These are phyloP conservation scores for Neomonachus schauinslandi DNA, from an alignment of 2,113 vertebrate genomes.

Conservation along the genomic window DNA sequence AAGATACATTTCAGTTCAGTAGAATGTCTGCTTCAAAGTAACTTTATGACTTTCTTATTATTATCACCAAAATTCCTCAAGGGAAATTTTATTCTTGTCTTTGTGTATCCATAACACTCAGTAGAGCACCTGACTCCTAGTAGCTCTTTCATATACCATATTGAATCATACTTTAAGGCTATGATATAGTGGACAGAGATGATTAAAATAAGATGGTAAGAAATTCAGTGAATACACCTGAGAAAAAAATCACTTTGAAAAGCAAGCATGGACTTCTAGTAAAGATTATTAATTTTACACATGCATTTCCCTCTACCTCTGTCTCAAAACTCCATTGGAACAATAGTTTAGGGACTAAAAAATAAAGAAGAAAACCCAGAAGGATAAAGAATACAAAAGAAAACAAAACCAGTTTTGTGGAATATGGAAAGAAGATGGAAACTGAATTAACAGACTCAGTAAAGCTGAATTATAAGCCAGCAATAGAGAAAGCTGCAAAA, in stretches of 20 bases:
- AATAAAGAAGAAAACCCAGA: constrained; percentile 24
- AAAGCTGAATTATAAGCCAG: neutral
- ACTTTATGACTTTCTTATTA: neutral
- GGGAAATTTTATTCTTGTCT: neutral
- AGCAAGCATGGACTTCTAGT: neutral
- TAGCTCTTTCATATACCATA: neutral
- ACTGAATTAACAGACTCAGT: neutral
- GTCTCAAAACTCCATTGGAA: constrained; percentile 20
- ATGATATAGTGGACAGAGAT: neutral
- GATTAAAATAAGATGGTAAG: constrained; percentile 21
- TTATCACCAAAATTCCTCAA: neutral
- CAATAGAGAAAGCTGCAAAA: neutral
- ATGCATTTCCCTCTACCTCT: neutral
- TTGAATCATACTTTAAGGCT: neutral
- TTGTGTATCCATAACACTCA: neutral
- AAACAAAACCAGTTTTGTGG: constrained; percentile 13
- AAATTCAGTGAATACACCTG: neutral
- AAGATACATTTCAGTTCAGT: neutral
- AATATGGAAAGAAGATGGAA: constrained; percentile 58
- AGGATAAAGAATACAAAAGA: neutral
- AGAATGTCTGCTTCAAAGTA: neutral
- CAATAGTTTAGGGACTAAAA: neutral
- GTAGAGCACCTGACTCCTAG: neutral
- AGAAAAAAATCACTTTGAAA: constrained; percentile 23
- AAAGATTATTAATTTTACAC: neutral